Evolutionary conservation across 2,797 vertebrate genomes (phyloP), one percentile per base, ranked within the genome.

Genomic region (Coregonus sp.): DNA sequence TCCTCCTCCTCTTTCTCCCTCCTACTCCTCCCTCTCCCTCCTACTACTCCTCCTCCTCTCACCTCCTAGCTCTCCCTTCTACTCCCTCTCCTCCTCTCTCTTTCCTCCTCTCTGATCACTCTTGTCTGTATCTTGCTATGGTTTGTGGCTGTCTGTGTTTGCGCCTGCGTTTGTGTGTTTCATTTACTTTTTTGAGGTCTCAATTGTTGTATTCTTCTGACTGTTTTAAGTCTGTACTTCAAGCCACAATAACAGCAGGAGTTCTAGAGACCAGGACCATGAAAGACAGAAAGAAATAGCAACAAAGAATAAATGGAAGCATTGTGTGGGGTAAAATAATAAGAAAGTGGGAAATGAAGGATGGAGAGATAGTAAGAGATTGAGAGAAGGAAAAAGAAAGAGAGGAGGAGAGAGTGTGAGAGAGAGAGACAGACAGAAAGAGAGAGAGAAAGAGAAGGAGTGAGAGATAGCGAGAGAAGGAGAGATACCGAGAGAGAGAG

Each of bases 231-330:
- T 47, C 69, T 80, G 59, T 71, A 80, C 77, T 78, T 16, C 18
- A 82, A 85, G 76, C 78, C 83, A 82, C 78, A 84, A 70, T 76
- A 81, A 85, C 73, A 77, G 81, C 67, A 37, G 59, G 65, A 77
- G 68, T 35, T 61, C 75, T 31, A 52, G 75, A 76, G 73, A 71
- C 84, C 40, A 47, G 59, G 59, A 84, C 73, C 78, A 80, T 84
- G 65, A 85, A 84, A 86, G 66, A 68, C 78, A 25, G 29, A 25
- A 11, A 79, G 37, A 54, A 63, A 74, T 66, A 81, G 33, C 54
- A 29, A 78, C 51, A 78, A 69, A 75, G 25, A 72, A 37, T 72
- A 59, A 63, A 69, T 15, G 80, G 86, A 82, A 74, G 61, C 77
- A 73, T 9, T 66, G 81, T 85, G 71, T 65, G 77, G 37, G 70